Evolutionary conservation across 1,140 invertebrate genomes (phyloP), one percentile per base, ranked within the genome.

Genomic region (Drosophila sp.): DNA sequence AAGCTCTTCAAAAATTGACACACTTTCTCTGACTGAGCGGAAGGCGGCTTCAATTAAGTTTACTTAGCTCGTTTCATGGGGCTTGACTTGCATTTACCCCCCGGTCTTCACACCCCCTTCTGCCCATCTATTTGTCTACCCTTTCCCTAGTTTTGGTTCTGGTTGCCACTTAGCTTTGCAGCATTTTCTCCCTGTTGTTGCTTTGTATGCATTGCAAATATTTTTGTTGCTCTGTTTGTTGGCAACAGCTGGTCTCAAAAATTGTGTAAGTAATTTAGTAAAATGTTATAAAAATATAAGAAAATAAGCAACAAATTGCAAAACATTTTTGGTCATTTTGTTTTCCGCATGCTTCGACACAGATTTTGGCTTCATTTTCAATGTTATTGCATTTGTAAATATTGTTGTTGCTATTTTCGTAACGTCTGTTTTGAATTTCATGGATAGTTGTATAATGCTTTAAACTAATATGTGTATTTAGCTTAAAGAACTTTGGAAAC

Each of bases 211-310:
- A 80, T 76, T 84, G 61, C 45, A 77, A 71, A 84, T 73, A 77
- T 80, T 80, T 73, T 76, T 71, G 72, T 74, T 83, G 66, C 50
- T 72, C 69, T 16, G 21, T 48, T 38, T 29, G 25, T 54, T 29
- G 66, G 78, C 75, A 81, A 67, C 82, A 87, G 72, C 77, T 84
- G 81, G 58, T 56, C 46, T 40, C 54, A 64, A 69, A 86, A 80
- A 86, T 78, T 80, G 71, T 81, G 50, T 81, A 72, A 80, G 82
- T 86, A 87, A 86, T 86, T 86, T 87, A 71, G 70, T 78, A 80
- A 72, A 78, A 87, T 82, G 75, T 87, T 87, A 81, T 69, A 78
- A 87, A 87, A 81, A 78, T 76, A 73, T 69, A 71, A 70, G 61
- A 63, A 76, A 51, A 64, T 63, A 66, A 65, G 62, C 75, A 76